Base-by-base conservation (phyloP, 1,140 invertebrate genomes). In the Drosophila kikkawai region DNA sequence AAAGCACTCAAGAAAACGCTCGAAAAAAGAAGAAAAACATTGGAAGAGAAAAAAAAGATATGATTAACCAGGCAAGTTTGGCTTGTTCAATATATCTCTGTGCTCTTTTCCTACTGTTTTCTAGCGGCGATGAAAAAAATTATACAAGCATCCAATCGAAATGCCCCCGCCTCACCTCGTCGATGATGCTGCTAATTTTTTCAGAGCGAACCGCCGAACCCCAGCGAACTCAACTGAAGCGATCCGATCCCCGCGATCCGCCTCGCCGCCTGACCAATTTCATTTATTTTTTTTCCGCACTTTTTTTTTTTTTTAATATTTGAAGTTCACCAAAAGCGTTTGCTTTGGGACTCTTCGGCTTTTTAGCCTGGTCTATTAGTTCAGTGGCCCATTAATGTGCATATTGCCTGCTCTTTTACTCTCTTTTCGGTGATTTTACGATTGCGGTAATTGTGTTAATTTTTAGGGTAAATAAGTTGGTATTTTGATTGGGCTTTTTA, bases 121-220 rank as follows among this genome's bases (percentile, higher is more conserved):
- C 75, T 73, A 73, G 37, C 67, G 15, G 47, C 37, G 22, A n/a
- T 53, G 37, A 12, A 66, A 37, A 73, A 73, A 73, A 60, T 59
- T 59, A 73, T 73, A 73, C 69, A 73, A 73, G 69, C 69, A 73
- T 73, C 75, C 75, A 78, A 79, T 70, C 75, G 60, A 75, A 77
- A 69, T 61, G 44, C 34, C 65, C 74, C 64, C 74, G 48, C 59
- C 51, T 56, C 73, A 37, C 53, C 55, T 67, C 26, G 57, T 78
- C 69, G 79, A 87, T 87, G 84, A 87, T 87, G 84, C 84, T 87
- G 84, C 84, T 87, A 87, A 87, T 51, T 87, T 87, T 87, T 87
- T 87, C 41, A 73, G 53, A 59, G 67, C 67, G 53, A 61, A 65
- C 59, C 47, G 45, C 59, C 47, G 45, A 69, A 56, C 48, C 65